Evolutionary conservation across 2,797 vertebrate species (phyloP).

Genomic region (Chelon labrosus): DNA sequence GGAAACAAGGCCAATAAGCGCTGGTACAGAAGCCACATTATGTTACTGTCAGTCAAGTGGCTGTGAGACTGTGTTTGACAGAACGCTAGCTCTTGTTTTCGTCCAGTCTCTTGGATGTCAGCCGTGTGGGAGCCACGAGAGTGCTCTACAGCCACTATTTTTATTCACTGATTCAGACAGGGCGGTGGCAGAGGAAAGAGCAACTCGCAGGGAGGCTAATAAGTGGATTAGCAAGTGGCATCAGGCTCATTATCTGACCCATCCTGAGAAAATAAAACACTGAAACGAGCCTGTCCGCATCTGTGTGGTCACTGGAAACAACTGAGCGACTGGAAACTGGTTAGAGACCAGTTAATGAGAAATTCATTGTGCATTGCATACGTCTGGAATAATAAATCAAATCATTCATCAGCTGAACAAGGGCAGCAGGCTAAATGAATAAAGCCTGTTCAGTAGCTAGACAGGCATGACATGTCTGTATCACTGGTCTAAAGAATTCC

Average conservation of each 20-base stretch:
- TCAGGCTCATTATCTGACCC: constrained; percentile 18
- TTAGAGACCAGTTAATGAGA: too few species aligned
- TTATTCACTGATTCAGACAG: constrained; percentile 68
- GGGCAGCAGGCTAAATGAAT: not conserved
- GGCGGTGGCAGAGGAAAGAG: constrained; percentile 27
- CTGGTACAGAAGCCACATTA: constrained; percentile 34
- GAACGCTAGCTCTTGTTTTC: constrained; percentile 46
- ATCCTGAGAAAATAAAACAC: constrained; percentile 9
- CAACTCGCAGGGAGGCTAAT: constrained; percentile 33
- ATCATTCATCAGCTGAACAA: too few species aligned
- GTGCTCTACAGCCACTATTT: constrained; percentile 65
- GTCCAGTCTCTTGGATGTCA: constrained; percentile 38
- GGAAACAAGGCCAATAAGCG: constrained; percentile 50
- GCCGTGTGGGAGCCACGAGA: constrained; percentile 54
- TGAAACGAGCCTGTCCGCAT: not conserved
- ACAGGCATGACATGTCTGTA: not conserved
- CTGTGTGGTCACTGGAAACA: constrained; percentile 11
- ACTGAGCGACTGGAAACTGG: too few species aligned
- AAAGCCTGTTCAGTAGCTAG: not conserved
- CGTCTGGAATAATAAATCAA: too few species aligned
- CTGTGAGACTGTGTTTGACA: constrained; percentile 17
- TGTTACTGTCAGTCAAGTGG: constrained; percentile 57
- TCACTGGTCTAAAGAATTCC: not conserved
- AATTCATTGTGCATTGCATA: too few species aligned
- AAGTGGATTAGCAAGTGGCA: constrained; percentile 41